Conservation (phyloP, 2,113 vertebrate species). For the Ailuropoda melanoleuca region DNA sequence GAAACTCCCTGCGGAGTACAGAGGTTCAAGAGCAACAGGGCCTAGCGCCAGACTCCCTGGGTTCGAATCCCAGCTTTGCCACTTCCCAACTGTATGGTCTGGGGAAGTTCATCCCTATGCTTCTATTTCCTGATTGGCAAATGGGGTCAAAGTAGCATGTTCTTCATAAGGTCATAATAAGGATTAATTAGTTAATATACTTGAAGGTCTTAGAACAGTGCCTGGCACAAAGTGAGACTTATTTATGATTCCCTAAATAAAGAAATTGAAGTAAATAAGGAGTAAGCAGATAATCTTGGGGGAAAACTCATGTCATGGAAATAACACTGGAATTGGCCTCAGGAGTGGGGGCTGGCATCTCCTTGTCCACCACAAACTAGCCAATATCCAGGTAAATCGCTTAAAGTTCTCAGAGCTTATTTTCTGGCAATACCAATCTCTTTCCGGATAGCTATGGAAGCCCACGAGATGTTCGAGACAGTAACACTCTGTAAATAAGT, state of each 20-base stretch:
- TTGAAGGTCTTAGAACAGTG: background rate
- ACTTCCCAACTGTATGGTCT: background rate
- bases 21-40: background rate
- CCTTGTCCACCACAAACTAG: background rate
- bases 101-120: background rate
- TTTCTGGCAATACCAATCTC: background rate
- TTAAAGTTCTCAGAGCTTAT: background rate
- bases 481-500: background rate
- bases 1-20: background rate
- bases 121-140: background rate
- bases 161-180: background rate
- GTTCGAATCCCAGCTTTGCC: background rate
- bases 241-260: background rate
- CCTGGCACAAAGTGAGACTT: background rate
- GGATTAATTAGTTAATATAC: background rate
- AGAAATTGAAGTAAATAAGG: background rate
- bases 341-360: background rate
- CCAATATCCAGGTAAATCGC: background rate
- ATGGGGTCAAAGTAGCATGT: background rate
- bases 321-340: background rate
- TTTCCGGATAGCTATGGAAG: background rate
- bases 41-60: background rate
- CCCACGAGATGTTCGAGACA: background rate
- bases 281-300: background rate
- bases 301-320: background rate